Evolutionary conservation across 2,797 vertebrate genomes (phyloP).

Genomic region (Pseudotriccus pelzelni): DNA sequence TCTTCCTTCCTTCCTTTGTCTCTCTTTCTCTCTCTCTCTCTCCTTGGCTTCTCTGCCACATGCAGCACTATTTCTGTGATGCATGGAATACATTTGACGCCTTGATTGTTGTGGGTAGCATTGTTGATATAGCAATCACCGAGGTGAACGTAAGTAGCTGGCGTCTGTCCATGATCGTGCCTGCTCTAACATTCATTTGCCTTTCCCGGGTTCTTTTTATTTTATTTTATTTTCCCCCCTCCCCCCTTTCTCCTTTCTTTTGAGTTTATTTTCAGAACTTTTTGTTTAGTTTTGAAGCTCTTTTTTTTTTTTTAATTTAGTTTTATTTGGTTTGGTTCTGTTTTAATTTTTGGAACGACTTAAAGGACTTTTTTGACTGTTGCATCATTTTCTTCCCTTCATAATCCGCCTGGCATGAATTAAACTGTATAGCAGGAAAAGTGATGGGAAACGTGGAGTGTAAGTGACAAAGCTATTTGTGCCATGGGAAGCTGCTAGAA

Average conservation of each 20-base stretch:
- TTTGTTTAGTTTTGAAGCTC: slow-evolving; percentile 34
- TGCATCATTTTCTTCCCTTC: slow-evolving; percentile 77
- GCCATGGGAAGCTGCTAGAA: slow-evolving; percentile 44
- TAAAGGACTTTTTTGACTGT: slow-evolving; percentile 67
- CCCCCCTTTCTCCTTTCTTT: slow-evolving; percentile 34
- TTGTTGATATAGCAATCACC: slow-evolving; percentile 99
- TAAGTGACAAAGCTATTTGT: slow-evolving; percentile 25
- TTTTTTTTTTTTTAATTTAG: not conserved
- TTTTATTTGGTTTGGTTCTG: not conserved
- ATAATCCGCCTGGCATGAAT: slow-evolving; percentile 86
- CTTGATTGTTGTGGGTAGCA: slow-evolving; percentile 99
- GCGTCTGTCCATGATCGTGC: slow-evolving; percentile 86
- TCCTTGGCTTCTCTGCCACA: slow-evolving; percentile 83
- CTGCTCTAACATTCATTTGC: slow-evolving; percentile 81
- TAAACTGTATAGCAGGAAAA: slow-evolving; percentile 88
- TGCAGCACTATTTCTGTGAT: slow-evolving; percentile 99
- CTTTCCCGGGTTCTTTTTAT: slow-evolving; percentile 72
- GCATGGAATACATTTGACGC: slow-evolving; percentile 99
- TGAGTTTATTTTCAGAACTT: slow-evolving; percentile 37
- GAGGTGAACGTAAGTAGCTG: slow-evolving; percentile 99
- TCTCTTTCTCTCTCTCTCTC: slow-evolving; percentile 66
- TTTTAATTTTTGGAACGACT: slow-evolving; percentile 68
- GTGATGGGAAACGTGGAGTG: slow-evolving; percentile 46
- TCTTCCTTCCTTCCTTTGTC: slow-evolving; percentile 72
- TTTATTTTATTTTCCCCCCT: not conserved